Evolutionary conservation across 2,888 invertebrate species (phyloP).

Genomic region (Drosophila pegasa): DNA sequence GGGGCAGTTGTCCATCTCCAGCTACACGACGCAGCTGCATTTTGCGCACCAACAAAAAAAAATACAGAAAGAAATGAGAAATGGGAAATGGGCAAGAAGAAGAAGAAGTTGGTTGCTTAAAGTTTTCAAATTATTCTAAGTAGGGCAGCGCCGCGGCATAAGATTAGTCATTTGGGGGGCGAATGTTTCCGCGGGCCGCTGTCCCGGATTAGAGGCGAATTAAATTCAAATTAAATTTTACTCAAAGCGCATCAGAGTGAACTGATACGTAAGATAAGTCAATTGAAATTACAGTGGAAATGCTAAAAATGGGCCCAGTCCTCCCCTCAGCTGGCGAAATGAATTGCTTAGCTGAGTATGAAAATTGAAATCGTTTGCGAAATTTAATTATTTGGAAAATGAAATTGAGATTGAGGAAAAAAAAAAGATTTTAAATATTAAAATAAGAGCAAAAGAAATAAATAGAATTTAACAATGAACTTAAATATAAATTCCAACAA

Average conservation of each 20-base stretch:
- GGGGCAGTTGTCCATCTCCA: conserved; percentile 31
- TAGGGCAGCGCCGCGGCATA: conserved; percentile 60
- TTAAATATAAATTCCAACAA: not conserved
- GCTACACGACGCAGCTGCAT: conserved; percentile 68
- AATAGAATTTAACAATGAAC: not conserved
- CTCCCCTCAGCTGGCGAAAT: conserved; percentile 11
- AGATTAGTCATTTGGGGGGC: conserved; percentile 64
- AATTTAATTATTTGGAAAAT: conserved; percentile 28
- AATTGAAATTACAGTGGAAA: conserved; percentile 55
- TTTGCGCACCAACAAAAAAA: conserved; percentile 32
- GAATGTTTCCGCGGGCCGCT: conserved; percentile 39
- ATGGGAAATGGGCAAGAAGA: no score
- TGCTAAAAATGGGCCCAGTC: conserved; percentile 10
- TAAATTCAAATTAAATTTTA: conserved; percentile 75
- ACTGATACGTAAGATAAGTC: conserved; percentile 64
- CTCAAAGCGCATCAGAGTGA: conserved; percentile 74
- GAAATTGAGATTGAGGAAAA: conserved; percentile 12
- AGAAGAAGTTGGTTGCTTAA: conserved; percentile 59
- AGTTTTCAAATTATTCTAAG: conserved; percentile 79
- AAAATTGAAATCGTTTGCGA: conserved; percentile 43
- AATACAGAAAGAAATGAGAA: conserved; percentile 4
- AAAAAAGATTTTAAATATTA: no score
- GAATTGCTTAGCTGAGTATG: conserved; percentile 40
- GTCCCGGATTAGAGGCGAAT: conserved; percentile 59
- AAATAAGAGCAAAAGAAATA: not conserved